phyloP scores from a whole-genome alignment of 2,113 vertebrate genomes.

The Martes martes region DNA sequence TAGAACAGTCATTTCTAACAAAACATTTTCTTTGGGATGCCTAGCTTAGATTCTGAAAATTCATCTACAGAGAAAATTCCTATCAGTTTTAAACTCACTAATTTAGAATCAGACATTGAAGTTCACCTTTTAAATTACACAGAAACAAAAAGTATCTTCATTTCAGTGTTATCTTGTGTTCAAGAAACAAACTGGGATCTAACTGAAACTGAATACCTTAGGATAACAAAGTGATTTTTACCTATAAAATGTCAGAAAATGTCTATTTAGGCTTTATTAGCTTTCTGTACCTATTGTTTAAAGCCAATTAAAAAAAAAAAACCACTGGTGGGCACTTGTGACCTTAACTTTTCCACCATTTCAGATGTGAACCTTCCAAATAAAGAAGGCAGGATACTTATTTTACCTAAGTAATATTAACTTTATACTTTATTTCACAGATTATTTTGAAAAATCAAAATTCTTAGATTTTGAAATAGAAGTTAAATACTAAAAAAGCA shows the following conservation, averaged over 20 bases:
- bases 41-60: constrained; percentile 3
- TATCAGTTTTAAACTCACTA: constrained; percentile 14
- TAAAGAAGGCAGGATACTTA: neutral
- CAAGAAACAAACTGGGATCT: neutral
- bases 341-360: neutral
- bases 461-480: neutral
- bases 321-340: neutral
- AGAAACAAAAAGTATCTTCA: neutral
- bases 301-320: neutral
- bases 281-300: constrained; percentile 20
- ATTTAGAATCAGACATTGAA: neutral
- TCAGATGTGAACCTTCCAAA: neutral
- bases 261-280: neutral
- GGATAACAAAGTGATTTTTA: neutral
- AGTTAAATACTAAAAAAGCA: constrained; percentile 7
- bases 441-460: neutral
- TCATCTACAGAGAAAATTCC: neutral
- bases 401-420: neutral
- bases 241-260: neutral
- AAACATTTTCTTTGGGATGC: neutral
- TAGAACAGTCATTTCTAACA: neutral
- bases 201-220: neutral
- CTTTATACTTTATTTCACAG: neutral
- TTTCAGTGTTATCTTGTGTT: neutral
- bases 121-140: neutral